Base-by-base conservation (phyloP, 2,888 invertebrate genomes). In the Belgica antarctica region DNA sequence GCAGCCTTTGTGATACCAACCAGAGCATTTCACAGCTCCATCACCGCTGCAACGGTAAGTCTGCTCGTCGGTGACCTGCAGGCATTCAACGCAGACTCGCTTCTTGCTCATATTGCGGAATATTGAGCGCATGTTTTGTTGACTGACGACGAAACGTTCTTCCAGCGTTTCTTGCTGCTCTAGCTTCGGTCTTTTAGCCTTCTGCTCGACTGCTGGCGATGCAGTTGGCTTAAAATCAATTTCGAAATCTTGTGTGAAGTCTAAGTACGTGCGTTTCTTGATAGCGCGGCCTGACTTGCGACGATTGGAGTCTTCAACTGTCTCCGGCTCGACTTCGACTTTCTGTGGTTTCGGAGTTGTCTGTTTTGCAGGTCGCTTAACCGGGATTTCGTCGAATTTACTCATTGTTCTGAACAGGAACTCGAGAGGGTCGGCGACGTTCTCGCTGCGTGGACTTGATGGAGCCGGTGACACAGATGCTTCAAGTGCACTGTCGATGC, bases 131-230 rank as follows among this genome's bases (percentile, higher is more conserved):
- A 47, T 8, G 28, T 46, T n/a, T 41, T 65, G 15, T 2, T 27
- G 10, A n/a, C 47, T 28, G 12, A 41, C 12, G 0, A 65, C 2
- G 17, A 65, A 65, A 15, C 65, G 46, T 25, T 65, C 65, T 27
- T 65, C 65, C n/a, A 65, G 46, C 12, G 65, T 65, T 15, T 65
- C 65, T 17, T 65, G 46, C 19, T 47, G 15, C 4, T 25, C 17
- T 1, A 46, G 5, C 25, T 28, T 46, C 28, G 25, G n/a, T 5
- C 27, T 24, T 27, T 59, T 52, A 19, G 17, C 19, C 24, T 52
- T 3, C 2, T 25, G 59, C 12, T 17, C 17, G 1, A 8, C 17
- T 12, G 34, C 15, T 61, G 19, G 24, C 17, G 1, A 1, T 61
- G 28, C 15, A n/a, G n/a, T 59, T 59, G 24, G 12, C 22, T 24